phyloP scores from a whole-genome alignment of 2,797 vertebrate genomes.

The Sebastiscus albofasciatus region DNA sequence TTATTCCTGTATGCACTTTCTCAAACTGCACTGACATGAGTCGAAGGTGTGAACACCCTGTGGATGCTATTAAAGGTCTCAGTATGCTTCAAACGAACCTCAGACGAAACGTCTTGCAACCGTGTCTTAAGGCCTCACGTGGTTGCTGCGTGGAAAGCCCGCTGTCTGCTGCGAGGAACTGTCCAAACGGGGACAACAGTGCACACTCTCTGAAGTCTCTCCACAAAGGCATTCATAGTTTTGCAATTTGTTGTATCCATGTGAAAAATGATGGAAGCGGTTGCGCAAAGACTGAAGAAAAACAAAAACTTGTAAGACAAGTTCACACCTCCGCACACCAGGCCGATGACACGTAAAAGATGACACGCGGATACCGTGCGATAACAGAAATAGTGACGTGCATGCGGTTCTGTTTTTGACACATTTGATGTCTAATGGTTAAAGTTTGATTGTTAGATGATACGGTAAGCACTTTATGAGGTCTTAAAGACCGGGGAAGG shows the following conservation, averaged over 20 bases:
- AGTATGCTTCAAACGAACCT: slow-evolving; percentile 43
- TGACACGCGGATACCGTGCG: background rate
- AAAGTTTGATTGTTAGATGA: background rate
- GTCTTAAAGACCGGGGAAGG: background rate
- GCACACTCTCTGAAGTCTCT: background rate
- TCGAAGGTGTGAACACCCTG: slow-evolving; percentile 4
- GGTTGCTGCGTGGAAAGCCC: background rate
- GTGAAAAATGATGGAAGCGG: too few relatives aligned
- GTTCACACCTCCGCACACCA: background rate
- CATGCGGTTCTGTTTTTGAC: background rate
- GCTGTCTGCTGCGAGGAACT: background rate
- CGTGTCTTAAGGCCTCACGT: background rate
- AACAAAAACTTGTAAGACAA: too few relatives aligned
- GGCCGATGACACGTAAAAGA: background rate
- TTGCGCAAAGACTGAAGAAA: too few relatives aligned
- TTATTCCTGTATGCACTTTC: slow-evolving; percentile 61
- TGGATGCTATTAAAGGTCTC: slow-evolving; percentile 30
- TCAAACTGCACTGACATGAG: slow-evolving; percentile 45
- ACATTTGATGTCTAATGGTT: background rate
- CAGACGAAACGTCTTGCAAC: background rate
- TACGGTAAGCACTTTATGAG: background rate
- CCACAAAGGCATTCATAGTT: background rate
- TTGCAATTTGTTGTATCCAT: background rate
- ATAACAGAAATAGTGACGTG: background rate
- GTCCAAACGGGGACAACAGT: background rate